Evolutionary conservation across 2,888 invertebrate genomes (phyloP).

Genomic region (Melanostoma mellinum): DNA sequence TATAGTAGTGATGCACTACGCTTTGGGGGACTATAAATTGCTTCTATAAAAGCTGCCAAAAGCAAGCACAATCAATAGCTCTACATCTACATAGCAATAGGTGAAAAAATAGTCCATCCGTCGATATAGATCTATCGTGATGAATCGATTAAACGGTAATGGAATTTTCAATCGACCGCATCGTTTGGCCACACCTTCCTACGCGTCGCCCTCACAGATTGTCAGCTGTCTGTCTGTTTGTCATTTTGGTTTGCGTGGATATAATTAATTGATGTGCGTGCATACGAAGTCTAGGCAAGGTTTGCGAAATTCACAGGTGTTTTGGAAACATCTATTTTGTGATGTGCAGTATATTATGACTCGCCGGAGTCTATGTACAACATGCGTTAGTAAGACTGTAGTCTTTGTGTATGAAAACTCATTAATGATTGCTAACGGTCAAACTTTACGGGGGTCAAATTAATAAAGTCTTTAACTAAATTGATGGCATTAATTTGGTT

Average conservation of each 20-base stretch:
- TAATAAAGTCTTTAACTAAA: conserved; percentile 39
- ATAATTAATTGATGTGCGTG: conserved; percentile 56
- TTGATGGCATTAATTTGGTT: conserved; percentile 23
- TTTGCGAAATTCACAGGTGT: conserved; percentile 62
- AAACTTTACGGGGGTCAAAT: conserved; percentile 18
- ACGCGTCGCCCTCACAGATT: conserved; percentile 15
- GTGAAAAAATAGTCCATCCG: conserved; percentile 3
- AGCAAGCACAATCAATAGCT: conserved; percentile 19
- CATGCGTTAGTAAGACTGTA: not conserved
- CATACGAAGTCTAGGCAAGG: conserved; percentile 30
- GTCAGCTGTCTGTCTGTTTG: conserved; percentile 35
- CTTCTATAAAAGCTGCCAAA: conserved; percentile 54
- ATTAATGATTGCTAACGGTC: conserved; percentile 33
- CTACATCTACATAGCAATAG: not conserved
- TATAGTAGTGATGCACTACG: not conserved
- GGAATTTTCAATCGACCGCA: conserved; percentile 66
- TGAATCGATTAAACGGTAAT: conserved; percentile 60
- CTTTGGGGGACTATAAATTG: not conserved
- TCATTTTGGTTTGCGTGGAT: conserved; percentile 31
- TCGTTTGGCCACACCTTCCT: conserved; percentile 53
- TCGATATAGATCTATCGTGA: conserved; percentile 7
- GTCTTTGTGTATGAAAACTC: conserved; percentile 37
- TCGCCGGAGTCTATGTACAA: too few species aligned
- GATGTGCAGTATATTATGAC: too few species aligned
- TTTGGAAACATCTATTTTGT: not conserved